Percentiles rank a stretch among this genome's conserved stretches.
These are phyloP conservation scores for Ypsolopha scabrella DNA, from an alignment of 2,888 invertebrate species.

Conservation along the genomic window DNA sequence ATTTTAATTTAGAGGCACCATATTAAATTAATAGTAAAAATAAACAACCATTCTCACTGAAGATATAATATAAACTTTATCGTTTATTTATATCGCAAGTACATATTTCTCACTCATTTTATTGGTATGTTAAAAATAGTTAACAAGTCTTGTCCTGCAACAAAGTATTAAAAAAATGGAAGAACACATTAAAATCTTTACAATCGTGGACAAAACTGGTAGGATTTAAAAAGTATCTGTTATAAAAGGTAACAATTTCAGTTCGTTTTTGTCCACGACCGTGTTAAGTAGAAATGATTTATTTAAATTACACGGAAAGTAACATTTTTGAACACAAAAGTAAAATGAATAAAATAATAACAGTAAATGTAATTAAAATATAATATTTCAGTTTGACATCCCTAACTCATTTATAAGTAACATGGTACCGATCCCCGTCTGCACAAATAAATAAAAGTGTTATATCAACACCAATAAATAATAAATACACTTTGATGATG, in stretches of 20 bases:
- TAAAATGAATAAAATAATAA: no score
- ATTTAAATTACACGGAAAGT: no score
- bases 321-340: no score
- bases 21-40: background rate
- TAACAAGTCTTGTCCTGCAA: conserved; percentile 23
- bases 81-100: background rate
- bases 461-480: no score
- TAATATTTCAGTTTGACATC: no score
- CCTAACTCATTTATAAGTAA: no score
- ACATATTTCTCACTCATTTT: conserved; percentile 3
- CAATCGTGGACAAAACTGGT: no score
- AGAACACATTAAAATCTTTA: conserved; percentile 12
- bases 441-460: no score
- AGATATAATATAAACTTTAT: background rate
- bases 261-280: background rate
- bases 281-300: conserved; percentile 1
- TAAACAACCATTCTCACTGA: conserved; percentile 11
- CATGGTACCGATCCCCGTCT: no score
- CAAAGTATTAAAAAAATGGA: conserved; percentile 7
- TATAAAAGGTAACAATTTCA: conserved; percentile 13
- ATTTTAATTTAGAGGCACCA: conserved; percentile 1
- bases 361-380: no score
- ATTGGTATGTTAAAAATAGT: conserved; percentile 24
- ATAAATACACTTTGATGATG: no score
- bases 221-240: no score